Evolutionary conservation across 2,113 vertebrate genomes (phyloP), one percentile per base, ranked within the genome.

Genomic region (Scalopus aquaticus): DNA sequence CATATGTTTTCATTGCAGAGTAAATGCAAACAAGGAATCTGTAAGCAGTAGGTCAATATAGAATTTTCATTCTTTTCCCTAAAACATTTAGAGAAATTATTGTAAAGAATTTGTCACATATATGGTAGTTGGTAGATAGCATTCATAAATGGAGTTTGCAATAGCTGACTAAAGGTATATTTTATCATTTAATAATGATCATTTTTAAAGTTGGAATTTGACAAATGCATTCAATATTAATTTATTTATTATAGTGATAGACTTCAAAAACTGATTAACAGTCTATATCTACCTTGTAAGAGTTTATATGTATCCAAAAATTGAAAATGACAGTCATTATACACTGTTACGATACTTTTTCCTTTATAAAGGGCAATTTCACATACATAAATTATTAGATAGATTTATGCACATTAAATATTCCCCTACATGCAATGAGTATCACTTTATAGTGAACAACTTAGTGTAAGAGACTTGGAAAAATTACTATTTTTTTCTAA

Each of bases 171-270:
- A 44, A 58, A 69, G 17, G 8, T 64, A 67, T 92, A 65, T 88
- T 93, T 87, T 79, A 90, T 87, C 30, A 88, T 92, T 96, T 70
- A 83, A 76, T 94, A 74, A 67, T 42, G 24, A 24, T 86, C 51
- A 91, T 80, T 87, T 49, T 42, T 76, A 13, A 94, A 90, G 35
- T 78, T 95, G n/a, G 16, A 76, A 85, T 24, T 64, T 88, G 35
- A 85, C 65, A 90, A 89, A 91, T 78, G 86, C 87, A 30, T 81
- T 69, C 10, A 44, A 56, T 60, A 62, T 2, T 80, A 65, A 79
- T 81, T 89, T 82, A 37, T 49, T 89, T 89, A 79, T 46, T 95
- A 37, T 37, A 44, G 4, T 56, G n/a, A 19, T 54, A 91, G 26
- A 74, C 73, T 81, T 73, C 35, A 89, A 78, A 90, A 35, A 15